Conservation (phyloP, 2,888 invertebrate genomes). For the Meta bourneti region DNA sequence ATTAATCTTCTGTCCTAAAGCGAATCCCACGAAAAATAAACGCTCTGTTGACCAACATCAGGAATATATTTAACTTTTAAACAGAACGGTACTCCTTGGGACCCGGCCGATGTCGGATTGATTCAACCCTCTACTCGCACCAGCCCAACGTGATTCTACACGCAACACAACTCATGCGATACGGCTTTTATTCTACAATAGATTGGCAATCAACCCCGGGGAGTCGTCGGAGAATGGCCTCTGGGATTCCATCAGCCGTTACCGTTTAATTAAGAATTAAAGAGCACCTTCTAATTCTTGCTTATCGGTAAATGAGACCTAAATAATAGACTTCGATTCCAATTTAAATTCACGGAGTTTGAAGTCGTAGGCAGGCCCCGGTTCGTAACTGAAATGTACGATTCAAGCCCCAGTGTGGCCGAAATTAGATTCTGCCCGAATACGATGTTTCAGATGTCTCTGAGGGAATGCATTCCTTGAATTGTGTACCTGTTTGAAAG, state of each 20-base stretch:
- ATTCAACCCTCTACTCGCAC: no score
- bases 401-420: conserved; percentile 16
- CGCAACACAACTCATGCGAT: no score
- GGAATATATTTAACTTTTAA: no score
- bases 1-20: background rate
- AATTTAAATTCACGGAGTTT: conserved; percentile 26
- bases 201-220: no score
- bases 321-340: conserved; percentile 48
- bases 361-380: background rate
- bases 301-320: conserved; percentile 59
- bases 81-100: no score
- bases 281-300: conserved; percentile 54
- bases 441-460: background rate
- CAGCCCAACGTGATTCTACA: no score
- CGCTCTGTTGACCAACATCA: background rate
- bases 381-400: conserved; percentile 20
- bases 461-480: background rate
- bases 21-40: background rate
- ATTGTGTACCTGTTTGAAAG: background rate
- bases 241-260: conserved; percentile 32
- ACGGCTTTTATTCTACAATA: no score
- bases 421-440: conserved; percentile 28
- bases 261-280: conserved; percentile 73
- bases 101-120: no score
- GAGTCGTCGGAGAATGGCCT: background rate